Percentiles rank a stretch among this genome's conserved stretches.
Evolutionary conservation across 2,888 invertebrate genomes (phyloP).

Genomic region (Rhamphomyia laevipes): DNA sequence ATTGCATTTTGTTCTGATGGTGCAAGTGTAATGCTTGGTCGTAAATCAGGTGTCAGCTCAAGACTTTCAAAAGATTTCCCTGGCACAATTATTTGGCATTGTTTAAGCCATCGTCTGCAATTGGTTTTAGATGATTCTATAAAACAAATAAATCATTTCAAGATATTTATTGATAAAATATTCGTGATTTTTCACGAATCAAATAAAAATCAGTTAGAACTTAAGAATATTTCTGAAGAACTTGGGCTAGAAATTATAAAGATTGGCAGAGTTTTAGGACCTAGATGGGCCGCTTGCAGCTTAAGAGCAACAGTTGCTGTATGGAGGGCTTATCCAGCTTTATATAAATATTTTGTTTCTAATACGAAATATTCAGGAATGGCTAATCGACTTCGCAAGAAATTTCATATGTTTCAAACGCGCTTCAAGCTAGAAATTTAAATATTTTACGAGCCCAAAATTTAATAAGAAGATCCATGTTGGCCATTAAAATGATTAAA

Average conservation of each 20-base stretch:
- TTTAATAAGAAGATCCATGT: too few species aligned
- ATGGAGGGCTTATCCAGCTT: too few species aligned
- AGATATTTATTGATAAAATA: slow-evolving; percentile 12
- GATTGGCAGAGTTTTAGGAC: too few species aligned
- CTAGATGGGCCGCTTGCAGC: neutral
- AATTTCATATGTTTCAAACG: neutral
- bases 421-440: too few species aligned
- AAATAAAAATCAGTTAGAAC: neutral
- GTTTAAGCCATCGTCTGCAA: slow-evolving; percentile 11
- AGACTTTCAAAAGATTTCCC: neutral
- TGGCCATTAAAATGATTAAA: too few species aligned
- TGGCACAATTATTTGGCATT: neutral
- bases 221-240: neutral
- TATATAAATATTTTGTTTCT: too few species aligned
- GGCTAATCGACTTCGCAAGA: too few species aligned
- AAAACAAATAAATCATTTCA: slow-evolving; percentile 13
- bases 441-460: too few species aligned
- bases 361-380: too few species aligned
- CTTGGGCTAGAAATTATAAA: too few species aligned
- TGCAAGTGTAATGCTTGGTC: neutral
- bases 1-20: slow-evolving; percentile 1
- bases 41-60: neutral
- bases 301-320: neutral
- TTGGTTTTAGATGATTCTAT: slow-evolving; percentile 12
- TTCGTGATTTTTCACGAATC: neutral